phyloP scores from a whole-genome alignment of 2,888 invertebrate genomes.

The Gisinianus flammeolus region DNA sequence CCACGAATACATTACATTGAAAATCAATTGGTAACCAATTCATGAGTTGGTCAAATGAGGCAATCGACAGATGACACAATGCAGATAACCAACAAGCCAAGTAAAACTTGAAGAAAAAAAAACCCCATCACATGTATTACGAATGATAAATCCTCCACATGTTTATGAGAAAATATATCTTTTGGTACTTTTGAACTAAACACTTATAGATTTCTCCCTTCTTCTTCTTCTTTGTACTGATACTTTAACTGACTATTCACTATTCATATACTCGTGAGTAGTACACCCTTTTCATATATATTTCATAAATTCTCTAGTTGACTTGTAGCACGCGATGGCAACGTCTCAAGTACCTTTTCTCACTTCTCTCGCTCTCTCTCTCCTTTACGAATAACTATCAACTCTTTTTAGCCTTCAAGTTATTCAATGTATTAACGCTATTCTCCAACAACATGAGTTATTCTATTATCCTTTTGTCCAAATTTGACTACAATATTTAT shows the following conservation, averaged over 20 bases:
- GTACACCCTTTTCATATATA: no score
- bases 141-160: background rate
- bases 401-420: no score
- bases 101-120: background rate
- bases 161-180: no score
- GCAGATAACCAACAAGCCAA: background rate
- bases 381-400: no score
- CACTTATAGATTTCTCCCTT: background rate
- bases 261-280: background rate
- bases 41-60: background rate
- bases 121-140: background rate
- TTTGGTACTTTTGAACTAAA: no score
- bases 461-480: no score
- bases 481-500: no score
- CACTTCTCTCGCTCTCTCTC: no score
- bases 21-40: background rate
- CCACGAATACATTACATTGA: background rate
- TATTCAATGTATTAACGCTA: no score
- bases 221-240: background rate
- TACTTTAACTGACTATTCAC: background rate
- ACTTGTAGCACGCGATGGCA: background rate
- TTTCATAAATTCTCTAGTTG: background rate
- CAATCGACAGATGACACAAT: background rate
- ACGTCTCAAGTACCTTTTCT: no score
- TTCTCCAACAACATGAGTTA: no score